Evolutionary conservation across 2,888 invertebrate genomes (phyloP).

Genomic region (Troides aeacus): DNA sequence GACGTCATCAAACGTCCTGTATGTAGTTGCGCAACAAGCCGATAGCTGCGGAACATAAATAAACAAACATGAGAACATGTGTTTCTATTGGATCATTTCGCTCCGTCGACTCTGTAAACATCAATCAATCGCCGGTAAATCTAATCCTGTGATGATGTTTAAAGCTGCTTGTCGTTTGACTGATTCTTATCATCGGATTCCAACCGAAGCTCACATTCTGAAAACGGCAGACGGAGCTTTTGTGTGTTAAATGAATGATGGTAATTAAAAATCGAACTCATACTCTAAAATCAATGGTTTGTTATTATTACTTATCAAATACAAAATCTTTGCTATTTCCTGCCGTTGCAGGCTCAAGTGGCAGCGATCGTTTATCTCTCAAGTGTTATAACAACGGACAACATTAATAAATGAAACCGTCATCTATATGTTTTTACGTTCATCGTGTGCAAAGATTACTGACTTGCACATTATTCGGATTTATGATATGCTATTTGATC

Average conservation of each 20-base stretch:
- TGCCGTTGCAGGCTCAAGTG: no score
- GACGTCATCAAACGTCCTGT: slow-evolving; percentile 51
- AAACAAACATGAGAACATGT: slow-evolving; percentile 47
- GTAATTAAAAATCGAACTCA: background rate
- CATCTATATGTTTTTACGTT: background rate
- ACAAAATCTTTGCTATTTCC: no score
- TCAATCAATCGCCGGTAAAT: background rate
- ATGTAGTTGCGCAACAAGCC: slow-evolving; percentile 46
- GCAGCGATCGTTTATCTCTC: no score
- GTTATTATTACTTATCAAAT: no score
- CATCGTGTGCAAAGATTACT: background rate
- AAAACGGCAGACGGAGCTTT: background rate
- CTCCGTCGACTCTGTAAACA: slow-evolving; percentile 13
- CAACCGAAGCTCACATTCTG: no score
- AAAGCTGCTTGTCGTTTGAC: no score
- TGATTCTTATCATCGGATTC: no score
- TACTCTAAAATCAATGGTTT: no score
- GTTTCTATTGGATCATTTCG: slow-evolving; percentile 15
- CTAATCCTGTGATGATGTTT: no score
- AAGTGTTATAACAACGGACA: background rate
- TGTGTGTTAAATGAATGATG: background rate
- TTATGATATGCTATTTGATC: background rate
- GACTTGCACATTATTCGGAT: background rate
- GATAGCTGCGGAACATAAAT: slow-evolving; percentile 51
- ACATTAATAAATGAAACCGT: background rate